phyloP scores from a whole-genome alignment of 2,113 vertebrate species.

The Semicossyphus pulcher region DNA sequence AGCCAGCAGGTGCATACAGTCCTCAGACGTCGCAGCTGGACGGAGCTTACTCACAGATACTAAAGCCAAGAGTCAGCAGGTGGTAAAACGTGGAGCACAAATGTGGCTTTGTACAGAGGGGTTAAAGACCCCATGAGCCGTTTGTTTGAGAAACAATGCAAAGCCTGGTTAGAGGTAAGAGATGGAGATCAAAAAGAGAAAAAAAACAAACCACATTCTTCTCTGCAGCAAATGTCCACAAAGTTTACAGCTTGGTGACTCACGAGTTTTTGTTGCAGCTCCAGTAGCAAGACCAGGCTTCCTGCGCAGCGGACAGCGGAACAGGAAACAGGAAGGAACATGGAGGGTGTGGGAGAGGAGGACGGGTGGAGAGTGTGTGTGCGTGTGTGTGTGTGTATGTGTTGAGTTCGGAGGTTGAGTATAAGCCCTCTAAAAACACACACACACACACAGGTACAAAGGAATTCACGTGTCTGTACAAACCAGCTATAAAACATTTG shows the following conservation, averaged over 20 bases:
- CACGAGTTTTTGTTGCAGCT: conserved; percentile 50
- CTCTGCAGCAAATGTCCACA: conserved; percentile 34
- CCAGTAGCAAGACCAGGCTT: conserved; percentile 62
- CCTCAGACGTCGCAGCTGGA: conserved; percentile 51
- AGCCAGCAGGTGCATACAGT: conserved; percentile 69
- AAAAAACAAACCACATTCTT: conserved; percentile 5
- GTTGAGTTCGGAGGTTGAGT: conserved; percentile 5
- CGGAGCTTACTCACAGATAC: conserved; percentile 57
- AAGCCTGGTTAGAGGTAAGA: conserved; percentile 33
- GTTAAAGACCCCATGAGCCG: conserved; percentile 57
- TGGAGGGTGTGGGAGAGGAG: conserved; percentile 54
- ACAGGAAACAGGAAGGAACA: conserved; percentile 81
- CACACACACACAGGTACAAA: conserved; percentile 4
- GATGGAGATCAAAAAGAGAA: conserved; percentile 44
- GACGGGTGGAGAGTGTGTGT: conserved; percentile 15
- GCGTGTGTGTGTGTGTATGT: conserved; percentile 12
- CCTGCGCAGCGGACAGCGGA: conserved; percentile 74
- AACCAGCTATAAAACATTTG: neutral
- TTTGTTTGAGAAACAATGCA: conserved; percentile 71
- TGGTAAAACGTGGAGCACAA: conserved; percentile 67
- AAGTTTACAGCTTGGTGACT: conserved; percentile 62
- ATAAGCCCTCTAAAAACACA: conserved; percentile 25
- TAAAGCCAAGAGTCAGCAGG: conserved; percentile 74
- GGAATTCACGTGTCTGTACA: neutral
- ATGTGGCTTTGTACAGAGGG: conserved; percentile 64